These are phyloP conservation scores for Parasteatoda tepidariorum DNA, from an alignment of 1,140 invertebrate species.

Conservation along the genomic window DNA sequence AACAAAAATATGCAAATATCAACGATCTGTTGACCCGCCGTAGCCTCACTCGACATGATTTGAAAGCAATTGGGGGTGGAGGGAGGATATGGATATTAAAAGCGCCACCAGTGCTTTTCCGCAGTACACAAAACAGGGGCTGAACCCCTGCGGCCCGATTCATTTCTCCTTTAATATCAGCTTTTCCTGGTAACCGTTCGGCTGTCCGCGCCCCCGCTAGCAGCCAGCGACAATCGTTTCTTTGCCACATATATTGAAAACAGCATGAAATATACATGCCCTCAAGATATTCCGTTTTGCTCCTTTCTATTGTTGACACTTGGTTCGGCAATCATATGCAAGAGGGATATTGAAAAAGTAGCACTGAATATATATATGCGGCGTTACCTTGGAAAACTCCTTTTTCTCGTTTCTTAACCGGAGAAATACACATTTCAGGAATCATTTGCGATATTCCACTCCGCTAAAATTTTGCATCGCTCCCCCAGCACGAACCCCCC, in stretches of 20 bases:
- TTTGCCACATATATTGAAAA: conserved; percentile 53
- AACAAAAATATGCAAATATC: conserved; percentile 59
- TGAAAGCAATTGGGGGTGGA: conserved; percentile 45
- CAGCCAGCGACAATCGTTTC: conserved; percentile 17
- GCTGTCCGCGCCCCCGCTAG: background rate
- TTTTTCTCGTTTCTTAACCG: background rate
- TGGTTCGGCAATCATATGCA: conserved; percentile 59
- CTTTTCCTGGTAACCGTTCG: background rate
- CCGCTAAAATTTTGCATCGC: background rate
- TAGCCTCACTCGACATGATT: conserved; percentile 50
- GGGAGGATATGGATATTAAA: conserved; percentile 59
- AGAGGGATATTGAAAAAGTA: conserved; percentile 59
- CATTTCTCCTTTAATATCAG: conserved; percentile 57
- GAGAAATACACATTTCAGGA: conserved; percentile 37
- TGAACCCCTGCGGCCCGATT: conserved; percentile 27
- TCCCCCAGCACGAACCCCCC: background rate
- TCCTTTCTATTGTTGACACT: conserved; percentile 53
- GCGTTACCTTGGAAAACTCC: conserved; percentile 30
- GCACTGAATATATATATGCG: conserved; percentile 44
- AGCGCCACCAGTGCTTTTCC: conserved; percentile 40
- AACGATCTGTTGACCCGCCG: conserved; percentile 53
- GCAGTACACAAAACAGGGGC: conserved; percentile 39
- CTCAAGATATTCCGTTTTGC: conserved; percentile 20
- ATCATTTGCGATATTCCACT: conserved; percentile 25
- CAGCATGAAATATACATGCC: conserved; percentile 60